phyloP scores from a whole-genome alignment of 2,888 invertebrate genomes.

The Aplocera efformata region DNA sequence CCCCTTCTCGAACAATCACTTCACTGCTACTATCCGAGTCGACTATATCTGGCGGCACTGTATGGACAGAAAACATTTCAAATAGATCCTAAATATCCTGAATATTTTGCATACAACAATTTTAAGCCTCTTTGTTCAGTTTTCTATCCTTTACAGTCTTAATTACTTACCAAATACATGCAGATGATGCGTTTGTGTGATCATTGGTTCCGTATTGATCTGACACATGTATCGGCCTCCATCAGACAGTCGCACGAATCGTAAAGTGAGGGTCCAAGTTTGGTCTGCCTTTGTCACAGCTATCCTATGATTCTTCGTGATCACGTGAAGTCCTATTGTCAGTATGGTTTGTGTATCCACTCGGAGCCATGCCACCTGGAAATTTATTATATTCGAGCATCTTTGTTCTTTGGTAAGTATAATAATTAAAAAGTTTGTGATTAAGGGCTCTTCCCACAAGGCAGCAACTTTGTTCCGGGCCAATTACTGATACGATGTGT shows the following conservation, averaged over 20 bases:
- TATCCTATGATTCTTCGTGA: slow-evolving; percentile 92
- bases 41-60: slow-evolving; percentile 88
- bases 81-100: neutral
- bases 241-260: slow-evolving; percentile 87
- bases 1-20: slow-evolving; percentile 88
- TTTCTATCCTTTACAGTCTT: no score
- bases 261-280: slow-evolving; percentile 89
- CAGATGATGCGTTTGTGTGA: slow-evolving; percentile 58
- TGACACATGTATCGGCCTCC: slow-evolving; percentile 91
- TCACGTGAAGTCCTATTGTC: slow-evolving; percentile 91
- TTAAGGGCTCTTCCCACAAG: slow-evolving; percentile 1
- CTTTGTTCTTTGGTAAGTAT: no score
- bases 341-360: slow-evolving; percentile 94
- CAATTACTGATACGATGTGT: no score
- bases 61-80: slow-evolving; percentile 3
- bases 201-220: slow-evolving; percentile 84
- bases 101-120: no score
- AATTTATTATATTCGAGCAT: neutral
- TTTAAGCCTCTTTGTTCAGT: no score
- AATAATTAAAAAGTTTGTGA: neutral
- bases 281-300: slow-evolving; percentile 87
- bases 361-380: slow-evolving; percentile 91
- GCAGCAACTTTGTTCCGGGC: no score
- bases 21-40: slow-evolving; percentile 87
- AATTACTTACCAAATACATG: slow-evolving; percentile 52